Evolutionary conservation across 35 echinoderm and acorn worm genomes (phyloP), one percentile per base, ranked within the genome.

Genomic region (Strongylocentrotus purpuratus): DNA sequence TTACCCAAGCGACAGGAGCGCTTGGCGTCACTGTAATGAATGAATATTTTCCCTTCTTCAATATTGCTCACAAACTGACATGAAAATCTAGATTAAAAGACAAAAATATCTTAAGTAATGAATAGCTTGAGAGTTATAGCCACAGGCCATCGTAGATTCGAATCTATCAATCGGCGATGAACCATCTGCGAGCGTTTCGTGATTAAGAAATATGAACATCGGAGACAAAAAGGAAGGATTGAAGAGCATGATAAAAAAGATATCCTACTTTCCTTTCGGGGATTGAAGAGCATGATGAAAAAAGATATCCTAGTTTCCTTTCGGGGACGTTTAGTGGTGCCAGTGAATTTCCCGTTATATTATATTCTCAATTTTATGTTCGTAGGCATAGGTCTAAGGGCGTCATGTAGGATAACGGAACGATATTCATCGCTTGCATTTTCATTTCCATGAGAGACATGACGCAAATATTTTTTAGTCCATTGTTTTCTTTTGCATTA

Each of bases 21-120:
- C 25, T 28, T n/a, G 65, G 65, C 65, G 65, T 78, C 65, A 78
- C 2, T 28, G 18, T 78, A 78, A 78, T 78, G 65, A 78, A 78
- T 78, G 65, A 25, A 78, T 78, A 28, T 78, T 78, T 78, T 78
- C 20, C 65, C 18, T n/a, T 78, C 20, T 78, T 78, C 65, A 78
- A 78, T 28, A n/a, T 78, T n/a, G 65, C 65, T 28, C 22, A 78
- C 18, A 18, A 22, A n/a, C 65, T n/a, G 65, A 28, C 65, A 78
- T 28, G 7, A 55, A n/a, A 78, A 78, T 78, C 25, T 28, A 78
- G 65, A 78, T 78, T 25, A 28, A 78, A n/a, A 78, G 65, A 78
- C 65, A 22, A 78, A 78, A 78, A 78, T n/a, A 78, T 78, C 65
- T 78, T 78, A 78, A 78, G 65, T n/a, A 78, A 78, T 78, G 25